A percentile compares a stretch with the other conserved stretches of the same genome.
Evolutionary conservation across 92 coral and sea anemone genomes (phyloP).

Genomic region (Heliopora coerulea): DNA sequence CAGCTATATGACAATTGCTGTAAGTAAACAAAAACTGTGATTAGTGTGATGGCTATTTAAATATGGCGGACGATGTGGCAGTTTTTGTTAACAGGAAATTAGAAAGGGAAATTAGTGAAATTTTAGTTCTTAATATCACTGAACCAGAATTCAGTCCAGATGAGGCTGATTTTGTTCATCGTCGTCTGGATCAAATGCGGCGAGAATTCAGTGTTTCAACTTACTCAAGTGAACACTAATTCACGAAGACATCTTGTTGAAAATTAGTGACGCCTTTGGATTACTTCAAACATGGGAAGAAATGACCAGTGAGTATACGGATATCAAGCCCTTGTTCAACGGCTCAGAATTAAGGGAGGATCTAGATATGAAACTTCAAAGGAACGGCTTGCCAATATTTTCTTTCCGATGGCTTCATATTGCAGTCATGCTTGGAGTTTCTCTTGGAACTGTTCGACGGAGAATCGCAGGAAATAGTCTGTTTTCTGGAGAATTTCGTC

Average conservation of each 20-base stretch:
- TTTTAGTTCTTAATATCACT: not conserved
- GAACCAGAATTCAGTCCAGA: slow-evolving; percentile 20
- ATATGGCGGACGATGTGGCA: not conserved
- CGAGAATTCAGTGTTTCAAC: slow-evolving; percentile 34
- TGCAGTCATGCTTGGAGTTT: slow-evolving; percentile 13
- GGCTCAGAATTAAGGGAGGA: not conserved
- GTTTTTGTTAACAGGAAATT: not conserved
- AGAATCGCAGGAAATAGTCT: slow-evolving; percentile 7
- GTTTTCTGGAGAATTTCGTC: slow-evolving; percentile 3
- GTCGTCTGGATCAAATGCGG: slow-evolving; percentile 41
- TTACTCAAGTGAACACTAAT: slow-evolving; percentile 20
- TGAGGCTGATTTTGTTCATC: slow-evolving; percentile 40
- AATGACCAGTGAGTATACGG: slow-evolving; percentile 8
- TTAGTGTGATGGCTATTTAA: not conserved
- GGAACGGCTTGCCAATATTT: slow-evolving; percentile 25
- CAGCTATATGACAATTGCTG: too few species aligned
- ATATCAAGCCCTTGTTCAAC: slow-evolving; percentile 14
- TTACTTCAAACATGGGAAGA: slow-evolving; percentile 11
- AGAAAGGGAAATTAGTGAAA: slow-evolving; percentile 8
- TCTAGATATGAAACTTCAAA: slow-evolving; percentile 5
- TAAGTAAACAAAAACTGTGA: too few species aligned
- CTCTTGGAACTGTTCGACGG: slow-evolving; percentile 17
- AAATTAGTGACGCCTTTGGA: slow-evolving; percentile 8
- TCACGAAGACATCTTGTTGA: not conserved
- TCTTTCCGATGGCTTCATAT: slow-evolving; percentile 14